Base-by-base conservation (phyloP, 1,140 invertebrate genomes). In the Saccostrea glomerata region DNA sequence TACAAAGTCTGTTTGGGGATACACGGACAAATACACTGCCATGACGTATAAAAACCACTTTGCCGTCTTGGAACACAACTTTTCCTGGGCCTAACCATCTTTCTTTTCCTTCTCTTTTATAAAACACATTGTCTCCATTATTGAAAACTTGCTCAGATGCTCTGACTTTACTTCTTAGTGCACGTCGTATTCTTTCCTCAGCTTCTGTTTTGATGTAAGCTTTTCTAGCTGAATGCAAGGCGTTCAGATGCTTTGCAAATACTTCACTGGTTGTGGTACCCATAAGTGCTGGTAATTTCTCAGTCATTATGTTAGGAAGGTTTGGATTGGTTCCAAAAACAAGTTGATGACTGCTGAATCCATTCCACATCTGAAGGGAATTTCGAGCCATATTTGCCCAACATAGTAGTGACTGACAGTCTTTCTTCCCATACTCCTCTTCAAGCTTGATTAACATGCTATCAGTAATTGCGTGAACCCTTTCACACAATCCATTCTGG, bases 61-160 rank as follows among this genome's bases (percentile, higher is more conserved):
- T 90, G 6, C 90, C 82, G 63, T 91, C 88, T 87, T 91, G 89
- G 25, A 88, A 89, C 9, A 88, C 60, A 5, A 90, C 89, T 88
- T 88, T 90, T 36, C 89, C 86, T 12, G 90, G 89, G 13, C 87
- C 87, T 40, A 89, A 56, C 90, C 85, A 91, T 56, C 77, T 36
- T n/a, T 88, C 87, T 60, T 87, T 89, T 20, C 66, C 83, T 63
- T 90, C 90, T 73, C 87, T 17, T 66, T 88, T 88, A 63, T 90
- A 90, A 55, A 86, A 90, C n/a, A 90, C 89, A 0, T 17, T 36
- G 66, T 89, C 90, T 11, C 90, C 88, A 82, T 86, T 86, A 17
- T 86, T 58, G 56, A 58, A 58, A 58, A 58, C 40, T 55, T 86
- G 36, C 47, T 88, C 89, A 23, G 89, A 86, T 58, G 87, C 87